phyloP scores from a whole-genome alignment of 2,888 invertebrate genomes.

The Nomada hirtipes region DNA sequence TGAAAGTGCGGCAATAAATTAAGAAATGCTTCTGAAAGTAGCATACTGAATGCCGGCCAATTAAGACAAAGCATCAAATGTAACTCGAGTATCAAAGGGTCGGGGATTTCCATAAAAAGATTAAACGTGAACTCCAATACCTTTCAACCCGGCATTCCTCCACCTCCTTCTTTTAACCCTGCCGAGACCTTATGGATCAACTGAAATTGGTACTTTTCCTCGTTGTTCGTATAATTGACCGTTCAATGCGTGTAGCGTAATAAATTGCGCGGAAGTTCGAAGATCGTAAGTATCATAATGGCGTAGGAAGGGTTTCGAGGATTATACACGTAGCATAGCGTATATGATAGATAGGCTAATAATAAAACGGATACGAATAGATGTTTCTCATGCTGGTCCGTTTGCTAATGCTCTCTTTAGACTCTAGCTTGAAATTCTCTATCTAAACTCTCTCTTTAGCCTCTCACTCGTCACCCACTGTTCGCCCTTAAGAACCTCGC shows the following conservation, averaged over 20 bases:
- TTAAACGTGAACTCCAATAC: too few species aligned
- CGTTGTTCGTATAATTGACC: not conserved
- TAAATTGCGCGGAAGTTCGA: not conserved
- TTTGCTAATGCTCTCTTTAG: slow-evolving; percentile 34
- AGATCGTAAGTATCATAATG: not conserved
- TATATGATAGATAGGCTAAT: slow-evolving; percentile 31
- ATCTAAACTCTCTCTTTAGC: slow-evolving; percentile 37
- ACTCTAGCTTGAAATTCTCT: slow-evolving; percentile 34
- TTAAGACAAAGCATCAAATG: too few species aligned
- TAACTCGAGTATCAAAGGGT: too few species aligned
- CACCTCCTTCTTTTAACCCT: too few species aligned
- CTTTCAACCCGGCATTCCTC: too few species aligned
- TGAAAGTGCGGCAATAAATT: too few species aligned
- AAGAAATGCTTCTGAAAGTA: too few species aligned
- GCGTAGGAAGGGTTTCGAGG: slow-evolving; percentile 6
- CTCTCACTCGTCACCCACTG: slow-evolving; percentile 31
- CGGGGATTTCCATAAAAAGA: too few species aligned
- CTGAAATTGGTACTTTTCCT: not conserved
- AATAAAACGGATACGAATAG: slow-evolving; percentile 35
- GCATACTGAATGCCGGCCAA: too few species aligned
- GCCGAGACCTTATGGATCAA: too few species aligned
- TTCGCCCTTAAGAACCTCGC: slow-evolving; percentile 25
- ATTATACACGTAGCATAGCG: slow-evolving; percentile 12
- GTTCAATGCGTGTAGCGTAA: not conserved
- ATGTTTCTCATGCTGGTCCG: slow-evolving; percentile 28